These are phyloP conservation scores for Gymnogyps californianus DNA, from an alignment of 2,113 vertebrate genomes.

Conservation along the genomic window DNA sequence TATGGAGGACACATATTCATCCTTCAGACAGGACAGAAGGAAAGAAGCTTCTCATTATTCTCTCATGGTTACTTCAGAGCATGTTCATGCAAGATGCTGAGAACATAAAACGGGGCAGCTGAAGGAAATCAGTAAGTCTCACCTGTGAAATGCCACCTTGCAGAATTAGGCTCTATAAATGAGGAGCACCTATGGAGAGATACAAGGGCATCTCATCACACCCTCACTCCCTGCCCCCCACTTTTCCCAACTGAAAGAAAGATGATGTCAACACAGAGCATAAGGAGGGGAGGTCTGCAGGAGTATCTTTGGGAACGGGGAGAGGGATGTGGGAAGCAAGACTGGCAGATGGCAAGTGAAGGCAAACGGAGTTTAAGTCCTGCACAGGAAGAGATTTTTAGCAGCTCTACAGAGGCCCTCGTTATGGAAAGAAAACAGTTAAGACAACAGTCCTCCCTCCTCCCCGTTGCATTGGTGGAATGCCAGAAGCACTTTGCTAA, in stretches of 20 bases:
- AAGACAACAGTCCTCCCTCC: not conserved
- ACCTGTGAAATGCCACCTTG: not conserved
- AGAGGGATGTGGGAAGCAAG: not conserved
- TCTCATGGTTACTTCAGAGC: not conserved
- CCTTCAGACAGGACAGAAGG: not conserved
- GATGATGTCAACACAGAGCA: not conserved
- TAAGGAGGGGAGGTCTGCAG: not conserved
- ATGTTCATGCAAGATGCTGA: not conserved
- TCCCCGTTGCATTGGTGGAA: not conserved
- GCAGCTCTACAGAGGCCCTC: not conserved
- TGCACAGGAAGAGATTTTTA: not conserved
- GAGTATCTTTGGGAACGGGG: not conserved
- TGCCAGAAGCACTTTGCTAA: slow-evolving; percentile 36
- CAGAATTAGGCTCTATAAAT: not conserved
- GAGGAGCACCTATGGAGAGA: not conserved
- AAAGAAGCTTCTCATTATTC: not conserved
- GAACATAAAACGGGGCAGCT: not conserved
- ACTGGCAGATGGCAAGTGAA: slow-evolving; percentile 24
- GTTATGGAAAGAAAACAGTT: not conserved
- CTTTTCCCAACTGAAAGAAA: not conserved
- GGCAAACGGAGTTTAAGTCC: not conserved
- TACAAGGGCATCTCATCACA: not conserved
- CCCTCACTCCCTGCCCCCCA: not conserved
- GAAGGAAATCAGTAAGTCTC: not conserved
- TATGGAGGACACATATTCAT: not conserved